Evolutionary conservation across 2,113 vertebrate genomes (phyloP), one percentile per base, ranked within the genome.

Genomic region (Phocoena phocoena): DNA sequence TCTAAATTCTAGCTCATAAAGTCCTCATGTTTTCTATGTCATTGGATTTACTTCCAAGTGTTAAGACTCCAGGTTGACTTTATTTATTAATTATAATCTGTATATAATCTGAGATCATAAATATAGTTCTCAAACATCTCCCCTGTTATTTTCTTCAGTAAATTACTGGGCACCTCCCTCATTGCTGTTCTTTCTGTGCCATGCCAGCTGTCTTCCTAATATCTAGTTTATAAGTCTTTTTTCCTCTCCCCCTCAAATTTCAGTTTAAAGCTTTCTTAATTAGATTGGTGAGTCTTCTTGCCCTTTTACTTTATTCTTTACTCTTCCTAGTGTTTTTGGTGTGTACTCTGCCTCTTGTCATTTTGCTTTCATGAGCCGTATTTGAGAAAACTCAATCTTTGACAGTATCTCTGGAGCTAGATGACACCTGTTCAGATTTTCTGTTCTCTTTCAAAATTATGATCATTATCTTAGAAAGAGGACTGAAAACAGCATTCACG

Each of bases 71-170:
- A 93, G 44, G 60, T 81, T 77, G n/a, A 63, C n/a, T 97, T 96
- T 85, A 96, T 95, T 94, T 97, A 90, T 81, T 97, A 92, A 47
- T 86, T 58, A 90, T 76, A 97, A 93, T 92, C 79, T 84, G 33
- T 90, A 80, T 74, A 94, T 90, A 90, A 94, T 92, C 77, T 89
- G 21, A 96, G 53, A 80, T 90, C 86, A 95, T 92, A 97, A 96
- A 91, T 88, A 93, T 15, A 92, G 53, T 84, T 85, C 92, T 92
- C 87, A 81, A 96, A 73, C 68, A 95, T 47, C 60, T 89, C 50
- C 76, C 53, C 91, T 93, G 70, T 97, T 96, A 93, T 90, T 96
- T 97, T 96, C 76, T 68, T 93, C 33, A 76, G 87, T 82, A 96
- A 97, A 96, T 96, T 90, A 84, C 74, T 74, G 53, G 87, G 53